These are phyloP conservation scores for Pollimyrus isidori DNA, from an alignment of 2,113 vertebrate species.

Conservation along the genomic window DNA sequence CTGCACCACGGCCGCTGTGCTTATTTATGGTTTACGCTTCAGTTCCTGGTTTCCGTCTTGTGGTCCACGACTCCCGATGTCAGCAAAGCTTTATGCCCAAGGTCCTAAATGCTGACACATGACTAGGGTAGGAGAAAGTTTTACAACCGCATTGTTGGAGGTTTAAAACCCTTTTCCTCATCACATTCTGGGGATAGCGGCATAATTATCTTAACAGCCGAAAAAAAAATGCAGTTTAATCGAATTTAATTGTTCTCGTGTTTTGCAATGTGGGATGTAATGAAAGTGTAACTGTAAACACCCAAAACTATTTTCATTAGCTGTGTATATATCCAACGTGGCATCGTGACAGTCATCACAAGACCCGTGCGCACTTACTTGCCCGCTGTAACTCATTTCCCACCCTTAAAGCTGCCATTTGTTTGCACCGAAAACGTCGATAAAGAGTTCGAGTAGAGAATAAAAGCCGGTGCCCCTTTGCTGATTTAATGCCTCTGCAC, in stretches of 20 bases:
- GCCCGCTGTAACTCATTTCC: not conserved
- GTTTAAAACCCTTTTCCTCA: not conserved
- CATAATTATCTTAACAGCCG: not conserved
- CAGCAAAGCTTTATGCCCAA: not conserved
- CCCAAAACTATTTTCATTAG: not conserved
- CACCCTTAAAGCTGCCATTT: not conserved
- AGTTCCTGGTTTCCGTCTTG: not conserved
- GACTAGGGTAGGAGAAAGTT: not conserved
- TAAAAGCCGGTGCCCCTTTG: not conserved
- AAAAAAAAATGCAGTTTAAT: not conserved
- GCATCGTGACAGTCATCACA: not conserved
- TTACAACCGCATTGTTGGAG: not conserved
- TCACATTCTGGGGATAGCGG: not conserved
- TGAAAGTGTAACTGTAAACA: not conserved
- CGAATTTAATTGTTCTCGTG: not conserved
- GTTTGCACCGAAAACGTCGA: not conserved
- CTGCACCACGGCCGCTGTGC: not conserved
- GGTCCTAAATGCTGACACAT: not conserved
- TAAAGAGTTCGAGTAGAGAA: not conserved
- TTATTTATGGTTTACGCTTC: not conserved
- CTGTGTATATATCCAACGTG: not conserved
- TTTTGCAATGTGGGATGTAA: not conserved
- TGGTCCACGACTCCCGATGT: not conserved
- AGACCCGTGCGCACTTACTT: not conserved
- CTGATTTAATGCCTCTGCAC: not conserved